phyloP scores from a whole-genome alignment of 2,888 invertebrate genomes.

The Tridacna gigas region DNA sequence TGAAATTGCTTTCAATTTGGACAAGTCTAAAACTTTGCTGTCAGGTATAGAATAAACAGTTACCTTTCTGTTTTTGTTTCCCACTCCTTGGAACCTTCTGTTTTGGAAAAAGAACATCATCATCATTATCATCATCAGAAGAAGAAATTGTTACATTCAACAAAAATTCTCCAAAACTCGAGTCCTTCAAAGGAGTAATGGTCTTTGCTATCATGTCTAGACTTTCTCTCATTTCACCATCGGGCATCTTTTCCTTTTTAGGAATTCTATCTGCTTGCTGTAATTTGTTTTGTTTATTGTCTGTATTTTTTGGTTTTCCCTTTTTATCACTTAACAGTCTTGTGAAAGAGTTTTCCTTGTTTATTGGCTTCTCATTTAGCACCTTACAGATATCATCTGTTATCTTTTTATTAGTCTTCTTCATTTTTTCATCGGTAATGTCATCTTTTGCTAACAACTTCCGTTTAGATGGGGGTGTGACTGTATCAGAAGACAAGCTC shows the following conservation, averaged over 20 bases:
- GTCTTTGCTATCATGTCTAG: not conserved
- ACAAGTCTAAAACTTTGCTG: too few relatives aligned
- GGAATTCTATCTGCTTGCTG: not conserved
- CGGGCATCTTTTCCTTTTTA: not conserved
- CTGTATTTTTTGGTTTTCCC: too few relatives aligned
- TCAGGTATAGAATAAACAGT: too few relatives aligned
- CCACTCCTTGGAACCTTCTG: not conserved
- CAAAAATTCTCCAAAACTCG: slow-evolving; percentile 24
- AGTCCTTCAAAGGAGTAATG: not conserved
- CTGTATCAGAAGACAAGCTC: slow-evolving; percentile 28
- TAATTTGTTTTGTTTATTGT: too few relatives aligned
- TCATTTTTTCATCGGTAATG: slow-evolving; percentile 36
- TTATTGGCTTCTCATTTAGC: not conserved
- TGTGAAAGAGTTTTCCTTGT: not conserved
- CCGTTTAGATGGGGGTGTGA: slow-evolving; percentile 48
- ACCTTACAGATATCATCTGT: not conserved
- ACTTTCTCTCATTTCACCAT: not conserved
- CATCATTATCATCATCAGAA: slow-evolving; percentile 18
- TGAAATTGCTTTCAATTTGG: too few relatives aligned
- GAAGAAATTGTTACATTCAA: slow-evolving; percentile 10
- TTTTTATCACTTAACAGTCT: not conserved
- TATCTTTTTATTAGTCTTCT: not conserved
- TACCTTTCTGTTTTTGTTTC: slow-evolving; percentile 1
- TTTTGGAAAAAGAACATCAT: slow-evolving; percentile 8
- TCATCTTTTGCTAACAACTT: not conserved